phyloP scores from a whole-genome alignment of 2,888 invertebrate species.

The Eupithecia centaureata region DNA sequence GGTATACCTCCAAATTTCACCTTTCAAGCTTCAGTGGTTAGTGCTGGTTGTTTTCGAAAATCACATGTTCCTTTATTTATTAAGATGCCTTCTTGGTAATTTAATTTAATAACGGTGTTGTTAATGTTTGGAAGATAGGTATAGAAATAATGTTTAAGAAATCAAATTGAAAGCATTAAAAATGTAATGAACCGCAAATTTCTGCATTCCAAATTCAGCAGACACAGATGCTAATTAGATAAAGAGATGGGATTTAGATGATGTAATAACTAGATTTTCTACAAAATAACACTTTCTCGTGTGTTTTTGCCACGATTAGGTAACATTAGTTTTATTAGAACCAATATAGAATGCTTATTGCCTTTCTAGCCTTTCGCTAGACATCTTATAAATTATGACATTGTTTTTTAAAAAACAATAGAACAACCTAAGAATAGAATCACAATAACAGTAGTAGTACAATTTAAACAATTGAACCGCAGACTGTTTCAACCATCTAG shows the following conservation, averaged over 20 bases:
- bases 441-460: too few relatives aligned
- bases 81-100: too few relatives aligned
- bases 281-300: slow-evolving; percentile 32
- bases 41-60: too few relatives aligned
- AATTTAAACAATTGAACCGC: too few relatives aligned
- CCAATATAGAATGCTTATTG: slow-evolving; percentile 19
- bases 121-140: not conserved
- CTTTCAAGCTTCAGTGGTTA: too few relatives aligned
- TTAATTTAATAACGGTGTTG: not conserved
- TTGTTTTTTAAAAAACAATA: not conserved
- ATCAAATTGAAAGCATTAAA: not conserved
- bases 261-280: slow-evolving; percentile 31
- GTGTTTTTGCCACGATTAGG: slow-evolving; percentile 20
- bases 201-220: slow-evolving; percentile 1
- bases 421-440: too few relatives aligned
- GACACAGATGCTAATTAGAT: slow-evolving; percentile 6
- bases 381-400: not conserved
- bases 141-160: not conserved
- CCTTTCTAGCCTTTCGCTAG: slow-evolving; percentile 20
- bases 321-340: slow-evolving; percentile 28
- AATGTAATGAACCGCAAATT: not conserved
- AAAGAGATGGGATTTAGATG: slow-evolving; percentile 19
- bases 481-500: too few relatives aligned
- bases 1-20: too few relatives aligned
- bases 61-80: too few relatives aligned